Evolutionary conservation across 2,888 invertebrate species (phyloP).

Genomic region (Rugalucina vietnamica): DNA sequence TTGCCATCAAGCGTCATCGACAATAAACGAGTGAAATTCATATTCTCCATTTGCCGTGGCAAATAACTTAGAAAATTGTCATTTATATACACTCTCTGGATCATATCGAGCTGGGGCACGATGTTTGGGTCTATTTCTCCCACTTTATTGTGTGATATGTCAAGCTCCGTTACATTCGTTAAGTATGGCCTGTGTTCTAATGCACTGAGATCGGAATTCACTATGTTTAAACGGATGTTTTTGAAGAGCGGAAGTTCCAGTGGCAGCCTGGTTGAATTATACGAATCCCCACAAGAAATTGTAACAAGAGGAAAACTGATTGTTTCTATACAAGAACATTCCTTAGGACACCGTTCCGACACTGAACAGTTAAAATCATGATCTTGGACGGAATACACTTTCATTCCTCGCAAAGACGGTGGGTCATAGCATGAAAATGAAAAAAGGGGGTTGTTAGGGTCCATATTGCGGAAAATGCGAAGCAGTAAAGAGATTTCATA

Average conservation of each 20-base stretch:
- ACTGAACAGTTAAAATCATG: slow-evolving; percentile 45
- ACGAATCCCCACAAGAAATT: slow-evolving; percentile 18
- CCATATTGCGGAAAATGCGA: slow-evolving; percentile 20
- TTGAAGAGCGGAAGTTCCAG: neutral
- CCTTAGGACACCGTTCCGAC: slow-evolving; percentile 19
- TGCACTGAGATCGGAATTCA: slow-evolving; percentile 36
- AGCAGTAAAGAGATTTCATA: slow-evolving; percentile 15
- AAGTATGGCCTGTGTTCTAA: slow-evolving; percentile 43
- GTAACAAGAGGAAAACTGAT: slow-evolving; percentile 10
- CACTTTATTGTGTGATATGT: slow-evolving; percentile 47
- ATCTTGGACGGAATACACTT: slow-evolving; percentile 4
- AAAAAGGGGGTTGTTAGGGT: slow-evolving; percentile 43
- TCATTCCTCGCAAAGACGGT: slow-evolving; percentile 8
- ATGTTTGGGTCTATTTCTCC: slow-evolving; percentile 26
- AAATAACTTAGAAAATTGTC: slow-evolving; percentile 50
- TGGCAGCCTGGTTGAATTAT: slow-evolving; percentile 9
- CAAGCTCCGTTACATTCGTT: slow-evolving; percentile 30
- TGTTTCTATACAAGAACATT: slow-evolving; percentile 32
- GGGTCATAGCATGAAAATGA: slow-evolving; percentile 36
- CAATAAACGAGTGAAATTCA: slow-evolving; percentile 25
- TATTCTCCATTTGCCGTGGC: slow-evolving; percentile 40
- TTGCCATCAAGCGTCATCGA: slow-evolving; percentile 50
- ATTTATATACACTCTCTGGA: slow-evolving; percentile 40
- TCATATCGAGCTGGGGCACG: slow-evolving; percentile 23
- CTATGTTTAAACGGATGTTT: slow-evolving; percentile 16